Evolutionary conservation across 2,888 invertebrate genomes (phyloP).

Genomic region (Zeuzera pyrina): DNA sequence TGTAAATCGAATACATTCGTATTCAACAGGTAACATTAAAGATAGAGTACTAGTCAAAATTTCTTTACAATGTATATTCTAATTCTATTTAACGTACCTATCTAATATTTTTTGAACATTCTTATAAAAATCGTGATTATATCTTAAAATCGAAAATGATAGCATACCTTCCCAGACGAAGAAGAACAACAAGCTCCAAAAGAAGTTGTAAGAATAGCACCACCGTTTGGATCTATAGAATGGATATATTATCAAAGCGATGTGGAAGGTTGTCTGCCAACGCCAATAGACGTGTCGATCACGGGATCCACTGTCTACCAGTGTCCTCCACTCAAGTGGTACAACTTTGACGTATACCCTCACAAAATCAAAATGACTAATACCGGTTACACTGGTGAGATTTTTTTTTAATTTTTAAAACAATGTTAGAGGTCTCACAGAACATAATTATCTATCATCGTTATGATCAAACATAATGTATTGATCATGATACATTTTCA

Average conservation of each 20-base stretch:
- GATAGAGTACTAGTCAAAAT: too few relatives aligned
- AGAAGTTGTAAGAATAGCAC: constrained; percentile 23
- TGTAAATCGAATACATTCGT: too few relatives aligned
- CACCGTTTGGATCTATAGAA: constrained; percentile 37
- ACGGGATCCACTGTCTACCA: constrained; percentile 41
- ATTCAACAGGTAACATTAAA: too few relatives aligned
- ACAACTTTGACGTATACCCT: constrained; percentile 71
- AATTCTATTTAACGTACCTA: too few relatives aligned
- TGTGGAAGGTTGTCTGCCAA: constrained; percentile 42
- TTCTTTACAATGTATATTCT: too few relatives aligned
- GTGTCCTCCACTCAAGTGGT: constrained; percentile 70
- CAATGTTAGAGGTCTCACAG: neutral
- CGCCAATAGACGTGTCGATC: constrained; percentile 53
- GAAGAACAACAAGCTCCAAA: constrained; percentile 27
- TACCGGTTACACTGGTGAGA: constrained; percentile 76
- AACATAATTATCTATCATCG: constrained; percentile 1
- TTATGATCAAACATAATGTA: neutral
- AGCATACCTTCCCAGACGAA: neutral
- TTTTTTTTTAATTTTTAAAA: constrained; percentile 2
- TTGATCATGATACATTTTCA: neutral
- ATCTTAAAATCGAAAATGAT: neutral
- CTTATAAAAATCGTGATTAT: neutral
- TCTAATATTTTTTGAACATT: too few relatives aligned
- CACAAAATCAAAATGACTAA: constrained; percentile 78
- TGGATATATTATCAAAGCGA: constrained; percentile 49